Evolutionary conservation across 2,797 vertebrate genomes (phyloP).

Genomic region (Botia kubotai): DNA sequence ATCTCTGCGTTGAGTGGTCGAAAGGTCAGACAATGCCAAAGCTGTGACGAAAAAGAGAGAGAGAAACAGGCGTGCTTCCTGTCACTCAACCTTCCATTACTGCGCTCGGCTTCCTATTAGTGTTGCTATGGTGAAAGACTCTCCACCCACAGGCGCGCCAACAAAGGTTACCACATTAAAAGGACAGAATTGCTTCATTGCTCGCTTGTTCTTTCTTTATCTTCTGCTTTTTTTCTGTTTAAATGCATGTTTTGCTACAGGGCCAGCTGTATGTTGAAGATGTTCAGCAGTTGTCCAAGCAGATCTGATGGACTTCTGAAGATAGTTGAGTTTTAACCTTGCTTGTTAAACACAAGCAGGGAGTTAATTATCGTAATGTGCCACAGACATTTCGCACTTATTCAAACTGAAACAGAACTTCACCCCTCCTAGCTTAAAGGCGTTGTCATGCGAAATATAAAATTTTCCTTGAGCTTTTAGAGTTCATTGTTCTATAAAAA

Average conservation of each 20-base stretch:
- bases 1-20: constrained; percentile 32
- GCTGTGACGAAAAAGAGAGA: constrained; percentile 18
- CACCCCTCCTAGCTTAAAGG: neutral
- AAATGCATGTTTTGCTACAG: constrained; percentile 28
- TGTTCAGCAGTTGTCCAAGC: neutral
- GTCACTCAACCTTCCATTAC: constrained; percentile 40
- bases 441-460: neutral
- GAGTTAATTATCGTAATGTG: neutral
- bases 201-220: neutral
- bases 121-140: constrained; percentile 50
- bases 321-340: neutral
- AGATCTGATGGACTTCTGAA: too few species aligned
- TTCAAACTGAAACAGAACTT: neutral
- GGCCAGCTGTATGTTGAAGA: neutral
- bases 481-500: too few species aligned
- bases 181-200: constrained; percentile 31
- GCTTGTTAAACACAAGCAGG: neutral
- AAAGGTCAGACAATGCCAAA: constrained; percentile 55
- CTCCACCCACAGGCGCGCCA: constrained; percentile 37
- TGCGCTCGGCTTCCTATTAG: constrained; percentile 44
- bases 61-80: constrained; percentile 27
- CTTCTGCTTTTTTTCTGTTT: constrained; percentile 1
- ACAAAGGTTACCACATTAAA: constrained; percentile 58
- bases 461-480: too few species aligned
- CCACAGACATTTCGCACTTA: neutral